Percentiles rank a stretch among this genome's conserved stretches.
Conservation (phyloP, 92 coral and sea anemone genomes). For the Virgularia gustaviana region DNA sequence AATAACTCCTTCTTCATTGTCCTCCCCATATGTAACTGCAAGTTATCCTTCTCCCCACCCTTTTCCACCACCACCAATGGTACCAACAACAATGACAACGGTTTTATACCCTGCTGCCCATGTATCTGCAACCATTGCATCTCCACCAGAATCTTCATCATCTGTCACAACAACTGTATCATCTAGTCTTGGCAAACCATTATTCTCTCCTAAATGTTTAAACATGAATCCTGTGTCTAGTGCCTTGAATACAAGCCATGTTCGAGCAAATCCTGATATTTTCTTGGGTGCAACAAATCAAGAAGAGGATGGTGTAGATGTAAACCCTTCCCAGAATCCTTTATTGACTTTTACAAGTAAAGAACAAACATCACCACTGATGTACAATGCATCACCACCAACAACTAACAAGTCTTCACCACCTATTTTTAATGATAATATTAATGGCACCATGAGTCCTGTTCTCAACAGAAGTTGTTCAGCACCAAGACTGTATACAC, state of each 20-base stretch:
- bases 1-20: not conserved
- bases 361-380: constrained; percentile 18
- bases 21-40: not conserved
- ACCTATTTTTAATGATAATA: constrained; percentile 14
- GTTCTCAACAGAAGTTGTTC: constrained; percentile 27
- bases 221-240: constrained; percentile 33
- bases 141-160: constrained; percentile 28
- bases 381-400: constrained; percentile 7
- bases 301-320: not conserved
- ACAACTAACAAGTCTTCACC: constrained; percentile 19
- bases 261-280: constrained; percentile 21
- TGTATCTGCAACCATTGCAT: not conserved
- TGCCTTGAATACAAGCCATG: constrained; percentile 35
- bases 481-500: constrained; percentile 22
- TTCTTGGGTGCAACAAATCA: constrained; percentile 4
- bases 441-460: constrained; percentile 27
- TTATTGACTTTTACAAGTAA: not conserved
- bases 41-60: not conserved
- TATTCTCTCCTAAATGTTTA: constrained; percentile 24
- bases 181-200: constrained; percentile 34
- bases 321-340: not conserved
- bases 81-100: constrained; percentile 2
- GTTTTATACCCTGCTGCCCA: constrained; percentile 8
- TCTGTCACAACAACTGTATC: constrained; percentile 31
- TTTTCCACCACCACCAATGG: not conserved